Evolutionary conservation across 1,140 invertebrate species (phyloP), one percentile per base, ranked within the genome.

Genomic region (Bradysia coprophila): DNA sequence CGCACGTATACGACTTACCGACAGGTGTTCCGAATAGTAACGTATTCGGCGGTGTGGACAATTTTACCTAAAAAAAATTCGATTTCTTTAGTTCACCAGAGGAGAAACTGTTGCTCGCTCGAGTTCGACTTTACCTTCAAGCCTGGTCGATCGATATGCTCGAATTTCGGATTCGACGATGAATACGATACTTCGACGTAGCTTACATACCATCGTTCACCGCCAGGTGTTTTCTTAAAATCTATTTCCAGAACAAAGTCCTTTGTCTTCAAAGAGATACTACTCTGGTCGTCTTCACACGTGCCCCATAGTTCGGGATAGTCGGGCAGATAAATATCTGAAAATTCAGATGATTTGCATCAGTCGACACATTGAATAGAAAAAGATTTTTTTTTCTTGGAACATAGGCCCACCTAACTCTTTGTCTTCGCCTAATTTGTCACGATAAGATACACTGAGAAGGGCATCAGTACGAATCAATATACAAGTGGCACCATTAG

Each of bases 161-260:
- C 67, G 22, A 71, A 56, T 8, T 71, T 52, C 18, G 60, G 41
- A 21, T 68, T 67, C 21, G 66, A 66, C 3, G 69, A 69, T 47
- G 69, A 71, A 55, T 73, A 71, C 4, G 57, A 71, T 38, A 88
- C 56, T 51, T 77, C 72, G 32, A 87, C 70, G 47, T 72, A 73
- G 43, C 75, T 76, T 4, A 83, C 74, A 51, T 86, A 87, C 83
- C 83, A 89, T 46, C 79, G 69, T 55, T 89, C 84, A 5, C 82
- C 81, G 11, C 83, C 83, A 16, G 39, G 40, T 21, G 43, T 45
- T 41, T 41, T 41, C 80, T 83, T 72, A 52, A 84, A 85, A 43
- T 67, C 70, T 63, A 75, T 76, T 23, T 69, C 65, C 4, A 84
- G 54, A 1, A 69, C 62, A 47, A 80, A 84, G 5, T 76, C 76